Evolutionary conservation across 2,797 vertebrate genomes (phyloP), one percentile per base, ranked within the genome.

Genomic region (Paedocypris micromegethes): DNA sequence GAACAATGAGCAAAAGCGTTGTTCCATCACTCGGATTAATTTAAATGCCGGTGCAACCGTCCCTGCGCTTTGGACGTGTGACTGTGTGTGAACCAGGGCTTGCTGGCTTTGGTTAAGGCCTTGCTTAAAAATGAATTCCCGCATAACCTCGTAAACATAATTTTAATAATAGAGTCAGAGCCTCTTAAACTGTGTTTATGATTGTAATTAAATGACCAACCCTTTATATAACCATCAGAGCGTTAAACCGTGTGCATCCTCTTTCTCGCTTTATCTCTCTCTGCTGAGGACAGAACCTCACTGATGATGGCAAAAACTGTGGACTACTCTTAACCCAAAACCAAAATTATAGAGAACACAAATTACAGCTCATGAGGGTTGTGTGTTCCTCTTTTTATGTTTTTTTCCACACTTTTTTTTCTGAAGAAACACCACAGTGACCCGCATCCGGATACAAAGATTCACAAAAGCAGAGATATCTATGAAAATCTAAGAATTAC

Each of bases 321-420:
- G 82, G 84, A 77, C 81, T 86, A 79, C 86, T 88, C 84, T 88
- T 88, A 88, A 88, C 86, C 86, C 84, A 72, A 86, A 87, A 87
- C 86, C 83, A 72, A 85, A 88, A 88, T 89, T 89, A 88, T 84
- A 89, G 85, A 86, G 82, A 78, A 78, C 82, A 85, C 78, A 86
- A 87, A 88, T 87, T 85, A 88, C 80, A 86, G 84, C 81, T 83
- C 81, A 8, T 56, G 57, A 57, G 44, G 56, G 50, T 65, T 51
- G 39, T 70, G 55, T 59, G 66, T 66, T 62, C 63, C 51, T 46
- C 56, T 72, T 65, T 67, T 74, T 70, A 23, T 23, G 23, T 23
- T 23, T 23, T 23, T 23, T 23, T 23, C 23, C 23, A 23, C 23
- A 23, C 23, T 56, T 7, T 40, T 54, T 73, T 72, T 70, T 68